Conservation (phyloP, 2,888 invertebrate genomes). For the Hyposoter dolosus region DNA sequence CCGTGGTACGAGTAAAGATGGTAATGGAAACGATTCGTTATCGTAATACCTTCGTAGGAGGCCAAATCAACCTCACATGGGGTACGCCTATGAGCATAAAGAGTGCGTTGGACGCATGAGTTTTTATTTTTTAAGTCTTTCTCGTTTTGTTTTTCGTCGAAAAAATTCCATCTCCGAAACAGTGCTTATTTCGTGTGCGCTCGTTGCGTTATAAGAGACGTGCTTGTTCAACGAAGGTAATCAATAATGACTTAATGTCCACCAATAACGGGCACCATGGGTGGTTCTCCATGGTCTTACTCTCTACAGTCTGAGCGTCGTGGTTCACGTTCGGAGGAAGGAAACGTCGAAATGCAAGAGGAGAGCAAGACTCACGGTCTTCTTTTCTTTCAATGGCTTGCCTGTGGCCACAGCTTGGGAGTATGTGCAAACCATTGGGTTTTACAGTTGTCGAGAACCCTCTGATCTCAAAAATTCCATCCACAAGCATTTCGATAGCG, state of each 20-base stretch:
- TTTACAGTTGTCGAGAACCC: not conserved
- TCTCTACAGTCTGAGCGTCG: conserved; percentile 71
- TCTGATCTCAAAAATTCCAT: not conserved
- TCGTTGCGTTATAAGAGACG: conserved; percentile 59
- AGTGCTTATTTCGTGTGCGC: conserved; percentile 56
- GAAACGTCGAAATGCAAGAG: conserved; percentile 41
- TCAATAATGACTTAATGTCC: conserved; percentile 84
- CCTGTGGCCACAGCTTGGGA: not conserved
- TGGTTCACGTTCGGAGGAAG: conserved; percentile 36
- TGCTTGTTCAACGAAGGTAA: conserved; percentile 79
- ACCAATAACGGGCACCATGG: conserved; percentile 84
- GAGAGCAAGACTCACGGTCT: not conserved
- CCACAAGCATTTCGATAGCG: not conserved
- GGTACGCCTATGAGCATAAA: conserved; percentile 70
- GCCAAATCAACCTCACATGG: conserved; percentile 71
- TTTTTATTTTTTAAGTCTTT: conserved; percentile 57
- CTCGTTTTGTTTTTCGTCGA: conserved; percentile 65
- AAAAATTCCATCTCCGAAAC: conserved; percentile 46
- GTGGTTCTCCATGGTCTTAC: conserved; percentile 79
- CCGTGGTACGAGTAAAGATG: conserved; percentile 53
- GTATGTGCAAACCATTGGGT: not conserved
- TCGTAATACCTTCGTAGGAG: conserved; percentile 74
- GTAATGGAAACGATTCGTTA: conserved; percentile 76
- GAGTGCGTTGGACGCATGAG: conserved; percentile 64
- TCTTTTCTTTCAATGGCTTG: not conserved